Conservation (phyloP, 92 coral and sea anemone species). For the Epizoanthus rinbou region DNA sequence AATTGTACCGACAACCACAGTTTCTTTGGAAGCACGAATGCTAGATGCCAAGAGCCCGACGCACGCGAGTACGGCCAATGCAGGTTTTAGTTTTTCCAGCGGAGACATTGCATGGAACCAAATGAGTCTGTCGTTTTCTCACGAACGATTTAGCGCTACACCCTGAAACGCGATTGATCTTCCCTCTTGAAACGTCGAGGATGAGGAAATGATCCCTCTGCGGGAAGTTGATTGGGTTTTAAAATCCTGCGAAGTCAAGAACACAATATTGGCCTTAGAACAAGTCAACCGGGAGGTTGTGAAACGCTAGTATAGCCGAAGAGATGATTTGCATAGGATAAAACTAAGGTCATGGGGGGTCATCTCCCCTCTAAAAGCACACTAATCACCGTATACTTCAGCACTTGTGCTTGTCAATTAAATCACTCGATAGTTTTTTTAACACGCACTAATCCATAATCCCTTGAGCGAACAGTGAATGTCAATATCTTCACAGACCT, state of each 20-base stretch:
- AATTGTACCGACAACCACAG: conserved; percentile 26
- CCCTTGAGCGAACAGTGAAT: background rate
- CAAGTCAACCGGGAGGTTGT: background rate
- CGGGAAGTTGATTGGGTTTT: background rate
- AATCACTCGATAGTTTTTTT: conserved; percentile 32
- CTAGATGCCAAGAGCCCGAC: background rate
- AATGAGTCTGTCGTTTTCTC: too few relatives aligned
- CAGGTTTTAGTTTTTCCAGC: background rate
- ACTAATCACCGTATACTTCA: conserved; percentile 38
- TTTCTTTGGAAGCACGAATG: conserved; percentile 23
- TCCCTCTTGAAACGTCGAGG: background rate
- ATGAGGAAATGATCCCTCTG: conserved; percentile 6
- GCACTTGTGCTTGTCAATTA: conserved; percentile 42
- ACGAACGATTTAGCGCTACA: background rate
- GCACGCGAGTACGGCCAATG: conserved; percentile 7
- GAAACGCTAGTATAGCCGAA: background rate
- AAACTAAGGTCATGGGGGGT: conserved; percentile 15
- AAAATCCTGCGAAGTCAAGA: background rate
- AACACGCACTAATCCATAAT: conserved; percentile 22
- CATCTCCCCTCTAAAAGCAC: conserved; percentile 9
- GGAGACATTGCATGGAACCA: conserved; percentile 4
- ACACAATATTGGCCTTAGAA: conserved; percentile 12
- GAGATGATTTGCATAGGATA: background rate
- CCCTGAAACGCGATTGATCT: background rate
- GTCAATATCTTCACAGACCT: conserved; percentile 25